Evolutionary conservation across 2,797 vertebrate genomes (phyloP).

Genomic region (Tarsius wallacei): DNA sequence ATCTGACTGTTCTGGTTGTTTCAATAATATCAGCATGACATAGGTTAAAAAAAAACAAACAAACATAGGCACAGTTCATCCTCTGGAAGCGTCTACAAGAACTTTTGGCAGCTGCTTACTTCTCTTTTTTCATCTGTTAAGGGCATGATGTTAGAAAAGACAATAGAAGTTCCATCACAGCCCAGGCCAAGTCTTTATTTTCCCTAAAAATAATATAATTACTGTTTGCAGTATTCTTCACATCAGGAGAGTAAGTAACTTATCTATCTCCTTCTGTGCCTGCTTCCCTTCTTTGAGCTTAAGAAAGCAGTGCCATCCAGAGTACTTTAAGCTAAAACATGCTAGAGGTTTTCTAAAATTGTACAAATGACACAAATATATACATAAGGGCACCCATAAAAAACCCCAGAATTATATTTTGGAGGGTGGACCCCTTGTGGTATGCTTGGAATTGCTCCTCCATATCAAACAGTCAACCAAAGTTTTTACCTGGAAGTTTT

Average conservation of each 20-base stretch:
- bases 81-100: not conserved
- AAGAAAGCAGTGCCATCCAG: not conserved
- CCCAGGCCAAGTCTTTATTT: not conserved
- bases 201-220: not conserved
- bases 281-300: not conserved
- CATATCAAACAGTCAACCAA: too few species aligned
- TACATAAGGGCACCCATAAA: too few species aligned
- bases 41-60: not conserved
- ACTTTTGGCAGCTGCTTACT: not conserved
- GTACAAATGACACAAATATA: not conserved
- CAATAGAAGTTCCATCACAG: not conserved
- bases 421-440: too few species aligned
- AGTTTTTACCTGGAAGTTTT: too few species aligned
- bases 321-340: not conserved
- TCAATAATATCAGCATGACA: not conserved
- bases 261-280: not conserved
- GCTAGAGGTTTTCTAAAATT: constrained; percentile 31
- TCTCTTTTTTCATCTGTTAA: not conserved
- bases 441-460: too few species aligned
- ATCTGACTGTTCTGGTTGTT: constrained; percentile 90
- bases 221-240: not conserved
- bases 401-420: too few species aligned
- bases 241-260: not conserved
- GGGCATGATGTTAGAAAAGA: not conserved
- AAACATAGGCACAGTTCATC: not conserved